Base-by-base conservation (phyloP, 2,888 invertebrate genomes). In the Maniola hyperantus region DNA sequence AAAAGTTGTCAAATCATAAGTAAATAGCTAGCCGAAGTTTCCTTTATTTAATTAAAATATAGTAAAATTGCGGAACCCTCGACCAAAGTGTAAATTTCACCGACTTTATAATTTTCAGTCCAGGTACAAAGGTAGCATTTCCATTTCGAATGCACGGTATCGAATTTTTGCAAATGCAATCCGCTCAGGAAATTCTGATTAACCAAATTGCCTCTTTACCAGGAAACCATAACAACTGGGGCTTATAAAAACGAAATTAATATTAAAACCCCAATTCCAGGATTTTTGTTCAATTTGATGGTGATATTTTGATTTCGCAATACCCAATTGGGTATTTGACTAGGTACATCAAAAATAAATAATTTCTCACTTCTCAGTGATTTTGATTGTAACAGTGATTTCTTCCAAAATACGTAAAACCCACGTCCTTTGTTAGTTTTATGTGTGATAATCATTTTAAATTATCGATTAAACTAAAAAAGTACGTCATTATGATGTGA, bases 91-190 rank as follows among this genome's bases (percentile, higher is more conserved):
- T 15, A 15, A 33, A 34, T 18, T 13, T 34, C 15, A 10, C 11
- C 4, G 1, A 26, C 11, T 58, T 10, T 51, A 61, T 51, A 15
- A 61, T 39, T 50, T 61, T 11, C 61, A 50, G 50, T 20, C 13
- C 20, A 13, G 48, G 33, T 26, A 6, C 50, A 50, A 61, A 61
- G 61, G 51, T 61, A 34, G 39, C 48, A 61, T 61, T 61, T 20
- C 50, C 61, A 51, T 50, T 61, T 39, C 34, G 46, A 48, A 48
- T 36, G 48, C 48, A 60, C 48, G 34, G 20, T 51, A 51, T 61
- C 61, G 48, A 61, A 50, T 61, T 51, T 61, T 61, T 61, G 50
- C 51, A 50, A 61, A 61, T 34, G 50, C 48, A 61, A 61, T 61
- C 61, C 39, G 34, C 39, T 50, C 61, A 18, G 59, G 46, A 48